Percentiles rank a stretch among this genome's conserved stretches.
phyloP scores from a whole-genome alignment of 2,113 vertebrate species.

The Micromys minutus region DNA sequence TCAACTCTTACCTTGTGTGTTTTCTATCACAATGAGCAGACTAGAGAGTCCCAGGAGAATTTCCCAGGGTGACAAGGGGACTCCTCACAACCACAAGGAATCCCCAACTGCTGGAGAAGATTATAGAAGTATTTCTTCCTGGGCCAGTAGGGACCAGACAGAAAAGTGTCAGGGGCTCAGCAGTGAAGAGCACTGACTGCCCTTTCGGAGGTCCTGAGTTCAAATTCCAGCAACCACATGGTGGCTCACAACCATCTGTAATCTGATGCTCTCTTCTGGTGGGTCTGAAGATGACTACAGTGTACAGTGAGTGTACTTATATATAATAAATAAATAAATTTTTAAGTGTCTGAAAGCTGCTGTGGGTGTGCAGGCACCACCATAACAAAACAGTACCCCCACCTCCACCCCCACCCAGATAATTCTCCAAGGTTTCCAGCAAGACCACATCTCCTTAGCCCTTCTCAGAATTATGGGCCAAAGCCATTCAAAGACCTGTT shows the following conservation, averaged over 20 bases:
- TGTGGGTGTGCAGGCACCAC: fast-evolving
- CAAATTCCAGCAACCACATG: too few species aligned
- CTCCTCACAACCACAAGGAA: fast-evolving
- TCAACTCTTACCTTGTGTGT: background rate
- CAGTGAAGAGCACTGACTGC: too few species aligned
- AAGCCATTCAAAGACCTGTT: background rate
- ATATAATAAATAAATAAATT: too few species aligned
- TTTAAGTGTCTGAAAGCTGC: background rate
- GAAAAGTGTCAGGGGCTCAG: too few species aligned
- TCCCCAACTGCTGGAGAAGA: background rate
- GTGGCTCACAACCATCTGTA: too few species aligned
- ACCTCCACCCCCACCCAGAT: fast-evolving
- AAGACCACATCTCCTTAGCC: fast-evolving
- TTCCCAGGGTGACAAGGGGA: background rate
- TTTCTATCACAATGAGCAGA: background rate
- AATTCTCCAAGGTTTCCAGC: background rate
- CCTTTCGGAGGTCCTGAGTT: too few species aligned
- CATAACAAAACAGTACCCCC: fast-evolving
- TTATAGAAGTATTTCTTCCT: fast-evolving
- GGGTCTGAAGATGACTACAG: too few species aligned
- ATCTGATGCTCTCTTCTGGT: too few species aligned
- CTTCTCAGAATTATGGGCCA: background rate
- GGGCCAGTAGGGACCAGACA: too few species aligned
- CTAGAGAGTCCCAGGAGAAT: background rate
- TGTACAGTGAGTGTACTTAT: too few species aligned